Conservation (phyloP, 2,888 invertebrate genomes). For the Diachrysia chrysitis region DNA sequence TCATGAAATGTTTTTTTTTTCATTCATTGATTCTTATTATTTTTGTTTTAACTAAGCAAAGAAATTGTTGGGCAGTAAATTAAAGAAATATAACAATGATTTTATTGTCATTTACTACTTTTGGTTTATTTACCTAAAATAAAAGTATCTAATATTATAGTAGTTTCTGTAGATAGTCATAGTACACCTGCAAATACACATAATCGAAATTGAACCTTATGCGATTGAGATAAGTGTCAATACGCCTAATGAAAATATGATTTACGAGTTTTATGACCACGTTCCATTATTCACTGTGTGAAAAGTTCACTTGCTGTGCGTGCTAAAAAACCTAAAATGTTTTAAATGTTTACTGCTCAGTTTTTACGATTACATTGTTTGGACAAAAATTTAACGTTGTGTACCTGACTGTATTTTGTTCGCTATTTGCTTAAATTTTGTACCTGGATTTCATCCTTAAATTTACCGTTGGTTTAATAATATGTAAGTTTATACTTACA, state of each 20-base stretch:
- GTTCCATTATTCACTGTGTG: constrained; percentile 1
- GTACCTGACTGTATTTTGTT: constrained; percentile 34
- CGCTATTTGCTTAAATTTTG: constrained; percentile 36
- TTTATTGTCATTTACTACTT: too few species aligned
- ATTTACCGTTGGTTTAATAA: constrained; percentile 22
- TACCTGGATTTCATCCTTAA: constrained; percentile 30
- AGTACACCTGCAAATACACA: neutral
- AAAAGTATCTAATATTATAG: neutral
- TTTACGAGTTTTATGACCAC: neutral
- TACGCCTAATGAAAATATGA: neutral
- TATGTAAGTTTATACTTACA: constrained; percentile 7
- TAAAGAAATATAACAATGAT: too few species aligned
- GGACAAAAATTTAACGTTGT: constrained; percentile 41
- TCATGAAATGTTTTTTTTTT: too few species aligned
- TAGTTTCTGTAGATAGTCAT: neutral
- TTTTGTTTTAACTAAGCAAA: too few species aligned
- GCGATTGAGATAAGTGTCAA: neutral
- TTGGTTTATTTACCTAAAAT: too few species aligned
- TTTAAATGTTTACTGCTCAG: constrained; percentile 27
- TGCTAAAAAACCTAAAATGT: constrained; percentile 26
- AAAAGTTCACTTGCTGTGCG: neutral
- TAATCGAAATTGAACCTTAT: neutral
- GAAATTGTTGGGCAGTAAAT: too few species aligned
- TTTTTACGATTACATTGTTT: constrained; percentile 44
- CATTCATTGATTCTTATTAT: too few species aligned